Base-by-base conservation (phyloP, 2,888 invertebrate species). In the Archaeoteleia sp. region DNA sequence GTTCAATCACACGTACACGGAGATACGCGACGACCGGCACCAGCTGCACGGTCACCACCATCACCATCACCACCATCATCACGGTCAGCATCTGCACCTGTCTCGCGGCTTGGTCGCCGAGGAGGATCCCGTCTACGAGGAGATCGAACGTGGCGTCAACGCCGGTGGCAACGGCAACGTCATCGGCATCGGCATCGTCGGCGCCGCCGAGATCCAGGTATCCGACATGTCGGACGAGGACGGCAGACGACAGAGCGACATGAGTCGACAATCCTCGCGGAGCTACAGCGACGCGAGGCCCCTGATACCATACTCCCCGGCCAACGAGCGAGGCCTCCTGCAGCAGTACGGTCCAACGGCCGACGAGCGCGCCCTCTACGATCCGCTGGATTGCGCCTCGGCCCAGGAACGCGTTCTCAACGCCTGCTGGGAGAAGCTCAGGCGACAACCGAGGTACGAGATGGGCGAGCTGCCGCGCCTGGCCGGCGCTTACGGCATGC, bases 211-310 rank as follows among this genome's bases (percentile, higher is more conserved):
- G 78, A 90, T 92, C 1, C 88, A 91, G 42, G 91, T 91, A 78
- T 92, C 92, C 0, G 93, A 93, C 78, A 89, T 93, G 89, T 92
- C 92, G 34, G 93, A 93, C 78, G 93, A 93, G 78, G 93, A 93
- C 77, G 91, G 90, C 42, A 90, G 91, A 77, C 87, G 93, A 48
- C 92, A 91, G 81, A 91, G 91, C 79, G 91, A 91, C 82, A 89
- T 90, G 87, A 92, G 91, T 69, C 86, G 90, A 46, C 91, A 90
- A 78, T 90, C 88, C 5, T 92, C 93, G 25, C 90, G 93, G 74
- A 92, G 93, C 75, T 93, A 93, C 85, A 92, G 93, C 8, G 94
- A 94, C 79, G 92, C 93, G 77, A 88, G 93, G 30, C 94, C 93
- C n/a, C 85, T 94, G 74, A 93, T 94, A 70, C 92, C 92, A 0